These are phyloP conservation scores for Zygogramma bicolorata DNA, from an alignment of 2,888 invertebrate genomes.

Conservation along the genomic window DNA sequence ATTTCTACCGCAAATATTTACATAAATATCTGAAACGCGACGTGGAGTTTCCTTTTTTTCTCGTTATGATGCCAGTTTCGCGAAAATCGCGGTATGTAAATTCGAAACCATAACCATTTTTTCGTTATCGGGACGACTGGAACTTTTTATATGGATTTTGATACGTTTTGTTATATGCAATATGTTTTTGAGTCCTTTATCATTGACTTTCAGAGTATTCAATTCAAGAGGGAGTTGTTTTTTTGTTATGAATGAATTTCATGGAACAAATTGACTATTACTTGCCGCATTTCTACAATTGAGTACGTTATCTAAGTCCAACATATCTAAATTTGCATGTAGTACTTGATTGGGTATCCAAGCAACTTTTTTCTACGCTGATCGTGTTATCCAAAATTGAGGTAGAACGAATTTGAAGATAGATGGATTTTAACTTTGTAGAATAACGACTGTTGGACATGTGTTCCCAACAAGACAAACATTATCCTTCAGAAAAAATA, in stretches of 20 bases:
- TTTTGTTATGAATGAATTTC: neutral
- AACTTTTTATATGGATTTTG: neutral
- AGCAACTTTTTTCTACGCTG: too few species aligned
- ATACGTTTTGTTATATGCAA: neutral
- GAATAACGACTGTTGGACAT: too few species aligned
- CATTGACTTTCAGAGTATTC: neutral
- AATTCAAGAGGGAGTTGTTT: neutral
- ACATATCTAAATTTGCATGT: too few species aligned
- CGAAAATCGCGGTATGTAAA: neutral
- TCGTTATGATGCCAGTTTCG: neutral
- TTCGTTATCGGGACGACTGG: neutral
- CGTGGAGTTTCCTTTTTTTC: neutral
- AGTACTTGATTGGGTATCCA: too few species aligned
- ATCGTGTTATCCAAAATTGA: too few species aligned
- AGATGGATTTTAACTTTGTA: too few species aligned
- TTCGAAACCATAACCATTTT: neutral
- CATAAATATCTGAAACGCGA: constrained; percentile 19
- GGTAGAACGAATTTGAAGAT: too few species aligned
- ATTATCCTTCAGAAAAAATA: too few species aligned
- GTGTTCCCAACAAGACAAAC: too few species aligned
- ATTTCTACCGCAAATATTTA: constrained; percentile 13
- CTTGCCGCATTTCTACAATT: too few species aligned
- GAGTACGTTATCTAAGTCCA: too few species aligned
- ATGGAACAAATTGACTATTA: neutral
- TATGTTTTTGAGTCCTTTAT: neutral